Base-by-base conservation (phyloP, 2,113 vertebrate genomes). In the Perccottus glenii region DNA sequence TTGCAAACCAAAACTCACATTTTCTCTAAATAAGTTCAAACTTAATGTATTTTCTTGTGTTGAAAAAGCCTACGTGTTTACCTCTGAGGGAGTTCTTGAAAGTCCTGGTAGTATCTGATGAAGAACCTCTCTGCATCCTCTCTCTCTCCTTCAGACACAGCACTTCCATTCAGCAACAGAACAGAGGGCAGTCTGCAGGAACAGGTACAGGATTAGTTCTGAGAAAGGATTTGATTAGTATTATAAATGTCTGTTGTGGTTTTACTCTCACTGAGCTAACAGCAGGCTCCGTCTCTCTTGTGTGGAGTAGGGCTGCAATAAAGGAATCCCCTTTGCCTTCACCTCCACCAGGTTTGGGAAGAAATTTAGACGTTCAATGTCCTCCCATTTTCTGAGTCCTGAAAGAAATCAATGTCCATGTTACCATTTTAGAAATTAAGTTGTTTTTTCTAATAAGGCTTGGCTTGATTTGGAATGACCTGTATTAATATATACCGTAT, bases 91-190 rank as follows among this genome's bases (percentile, higher is more conserved):
- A 94, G 93, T 70, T 96, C 93, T 64, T 94, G 94, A 46, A 87
- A 87, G 73, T 96, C 94, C 83, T 96, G 92, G 80, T 96, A 93
- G 43, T 95, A 96, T 10, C 98, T 93, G 77, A 99, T 95, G 87
- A 98, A 99, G 89, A 98, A 98, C 8, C 97, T 91, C 85, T 99
- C 98, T 0, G 98, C 96, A 61, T 98, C 96, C 81, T 99, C 96
- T 10, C 97, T 93, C 70, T 99, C 98, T 0, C 93, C 94, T 0
- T 93, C 89, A 0, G 91, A 93, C 73, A 99, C 94, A 4, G 94
- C 91, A 49, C 96, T 94, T 33, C 98, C 97, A 0, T 99, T 99
- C 74, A 99, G 85, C 80, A 98, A 90, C 52, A 87, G 65, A 27
- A 99, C 94, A 0, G 93, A 93, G 1, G 96, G 96, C 85, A 99